Base-by-base conservation (phyloP, 2,113 vertebrate species). In the Ardeotis arabs region DNA sequence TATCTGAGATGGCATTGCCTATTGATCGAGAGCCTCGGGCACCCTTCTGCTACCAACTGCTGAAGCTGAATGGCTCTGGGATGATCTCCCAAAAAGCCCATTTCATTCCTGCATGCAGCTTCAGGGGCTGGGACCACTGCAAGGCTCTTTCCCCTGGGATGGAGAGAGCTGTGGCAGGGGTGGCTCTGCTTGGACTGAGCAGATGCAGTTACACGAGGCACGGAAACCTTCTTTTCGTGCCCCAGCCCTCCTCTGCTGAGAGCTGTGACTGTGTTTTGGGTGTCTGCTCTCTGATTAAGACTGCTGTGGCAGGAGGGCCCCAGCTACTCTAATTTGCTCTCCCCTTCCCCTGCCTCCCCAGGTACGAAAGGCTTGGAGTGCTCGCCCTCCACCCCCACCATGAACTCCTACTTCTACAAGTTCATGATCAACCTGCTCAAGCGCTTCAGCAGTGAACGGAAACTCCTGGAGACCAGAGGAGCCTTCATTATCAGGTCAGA, bases 331-430 rank as follows among this genome's bases (percentile, higher is more conserved):
- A 37, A 95, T 56, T 52, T 81, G 8, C 39, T 85, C 31, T 94
- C 28, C 55, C 9, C 7, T 94, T 87, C 39, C 24, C 27, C n/a
- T 78, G 45, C 67, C 49, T 88, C 52, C 92, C 15, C 97, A 98
- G 98, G 97, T 90, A 66, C 97, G n/a, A 99, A 98, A 95, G 98
- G 97, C 63, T 84, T 97, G 39, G 99, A 99, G 86, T 98, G 98
- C 29, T 99, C 99, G 5, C 99, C 99, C 33, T 99, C 99, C 16
- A 99, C 99, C 22, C 99, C 99, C n/a, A 99, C 99, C 94, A 99
- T 99, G 99, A 99, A 99, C 97, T 99, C 99, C 33, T 99, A 99
- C 96, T 99, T 99, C 94, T 99, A 99, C 96, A 99, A 99, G 97
- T 99, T 99, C 97, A 99, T 99, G 99, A 99, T 99, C 97, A 99